phyloP scores from a whole-genome alignment of 2,888 invertebrate species.

The Ennomos erosarius region DNA sequence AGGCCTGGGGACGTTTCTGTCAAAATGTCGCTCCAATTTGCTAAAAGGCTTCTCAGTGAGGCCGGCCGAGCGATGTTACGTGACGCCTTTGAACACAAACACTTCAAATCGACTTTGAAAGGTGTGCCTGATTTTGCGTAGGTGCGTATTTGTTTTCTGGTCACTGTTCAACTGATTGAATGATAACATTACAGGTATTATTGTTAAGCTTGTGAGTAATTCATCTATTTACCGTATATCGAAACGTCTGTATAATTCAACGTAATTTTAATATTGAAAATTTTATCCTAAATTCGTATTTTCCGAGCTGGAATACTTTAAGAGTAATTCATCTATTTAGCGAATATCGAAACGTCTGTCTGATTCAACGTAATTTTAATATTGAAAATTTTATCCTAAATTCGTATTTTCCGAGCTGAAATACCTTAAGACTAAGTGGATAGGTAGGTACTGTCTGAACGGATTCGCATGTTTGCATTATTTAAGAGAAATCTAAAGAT shows the following conservation, averaged over 20 bases:
- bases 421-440: constrained; percentile 16
- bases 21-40: constrained; percentile 67
- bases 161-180: constrained; percentile 10
- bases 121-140: constrained; percentile 50
- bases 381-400: constrained; percentile 12
- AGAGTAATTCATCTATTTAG: constrained; percentile 4
- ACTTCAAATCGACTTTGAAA: constrained; percentile 50
- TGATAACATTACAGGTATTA: no score
- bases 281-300: constrained; percentile 18
- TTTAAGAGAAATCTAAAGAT: constrained; percentile 40
- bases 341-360: not conserved
- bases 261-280: constrained; percentile 8
- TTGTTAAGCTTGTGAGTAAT: not conserved
- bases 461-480: constrained; percentile 41
- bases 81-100: constrained; percentile 57
- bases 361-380: constrained; percentile 6
- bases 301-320: constrained; percentile 20
- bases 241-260: not conserved
- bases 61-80: constrained; percentile 52
- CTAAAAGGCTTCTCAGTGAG: constrained; percentile 66
- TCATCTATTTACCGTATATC: not conserved
- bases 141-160: constrained; percentile 32
- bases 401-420: constrained; percentile 18
- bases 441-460: constrained; percentile 18
- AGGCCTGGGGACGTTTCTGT: constrained; percentile 40